Conservation (phyloP, 2,888 invertebrate genomes). For the Dromius quadrimaculatus region DNA sequence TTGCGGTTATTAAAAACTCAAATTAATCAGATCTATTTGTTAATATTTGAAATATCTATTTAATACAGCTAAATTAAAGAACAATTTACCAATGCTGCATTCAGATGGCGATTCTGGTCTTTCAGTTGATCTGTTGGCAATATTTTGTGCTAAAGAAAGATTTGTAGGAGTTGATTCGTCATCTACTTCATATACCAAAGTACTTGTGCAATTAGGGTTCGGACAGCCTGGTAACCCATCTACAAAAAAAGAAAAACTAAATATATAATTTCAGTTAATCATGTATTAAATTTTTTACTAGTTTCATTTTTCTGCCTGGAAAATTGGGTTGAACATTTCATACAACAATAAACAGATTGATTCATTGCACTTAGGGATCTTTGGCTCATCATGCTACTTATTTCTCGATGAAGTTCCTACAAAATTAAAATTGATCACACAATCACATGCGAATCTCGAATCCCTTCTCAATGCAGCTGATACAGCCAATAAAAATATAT, state of each 20-base stretch:
- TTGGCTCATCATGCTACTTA: slow-evolving; percentile 67
- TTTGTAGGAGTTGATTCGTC: slow-evolving; percentile 42
- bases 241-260: background rate
- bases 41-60: background rate
- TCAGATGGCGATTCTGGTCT: slow-evolving; percentile 57
- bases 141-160: slow-evolving; percentile 5
- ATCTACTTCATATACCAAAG: slow-evolving; percentile 38
- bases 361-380: slow-evolving; percentile 68
- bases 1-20: too few relatives aligned
- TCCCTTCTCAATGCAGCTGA: too few relatives aligned
- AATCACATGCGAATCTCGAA: too few relatives aligned
- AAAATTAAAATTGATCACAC: slow-evolving; percentile 33
- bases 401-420: slow-evolving; percentile 67
- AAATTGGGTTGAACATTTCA: slow-evolving; percentile 75
- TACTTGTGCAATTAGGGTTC: slow-evolving; percentile 23
- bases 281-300: background rate
- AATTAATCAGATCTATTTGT: background rate
- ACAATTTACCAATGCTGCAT: slow-evolving; percentile 58
- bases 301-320: slow-evolving; percentile 64
- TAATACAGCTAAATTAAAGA: background rate
- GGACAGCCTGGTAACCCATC: slow-evolving; percentile 32
- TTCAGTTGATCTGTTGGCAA: slow-evolving; percentile 2
- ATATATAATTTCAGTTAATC: background rate
- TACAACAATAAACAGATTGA: slow-evolving; percentile 70
- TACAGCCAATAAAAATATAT: too few relatives aligned